Evolutionary conservation across 1,140 invertebrate genomes (phyloP), one percentile per base, ranked within the genome.

Genomic region (Drosophila sulfurigaster): DNA sequence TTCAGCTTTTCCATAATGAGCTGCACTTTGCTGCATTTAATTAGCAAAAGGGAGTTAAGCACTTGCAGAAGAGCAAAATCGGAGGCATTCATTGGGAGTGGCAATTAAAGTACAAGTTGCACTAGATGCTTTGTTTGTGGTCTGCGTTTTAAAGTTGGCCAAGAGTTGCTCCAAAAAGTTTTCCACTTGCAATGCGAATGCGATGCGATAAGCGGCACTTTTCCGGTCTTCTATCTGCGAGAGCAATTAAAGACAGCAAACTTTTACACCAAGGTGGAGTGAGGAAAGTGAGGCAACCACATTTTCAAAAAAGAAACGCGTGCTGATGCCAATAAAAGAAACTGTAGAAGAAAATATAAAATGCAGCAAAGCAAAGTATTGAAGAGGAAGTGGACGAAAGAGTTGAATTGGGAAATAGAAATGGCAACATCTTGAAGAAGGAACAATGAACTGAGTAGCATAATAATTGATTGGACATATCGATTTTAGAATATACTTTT

Each of bases 21-120:
- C 83, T 86, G 65, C 79, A 82, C 52, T 79, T 78, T 68, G 76
- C 79, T 88, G 83, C 65, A 75, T 81, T 86, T 86, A 88, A 86
- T 86, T 86, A 76, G 58, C 65, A 41, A 32, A 25, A 25, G 32
- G 43, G 30, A 46, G 60, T 48, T 49, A 59, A 59, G 65, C 60
- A 28, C 16, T 45, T 43, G 32, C 0, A 60, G 32, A 20, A 15
- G 16, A 11, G 10, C 6, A 25, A 11, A 46, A 38, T 10, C 15
- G 35, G 48, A n/a, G 56, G 20, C 28, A 41, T 32, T 60, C 51
- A 52, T 52, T 52, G 16, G 6, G 7, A 13, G 30, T 38, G 32
- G 30, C 52, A 56, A 58, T 58, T 45, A 58, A 58, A 58, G 54
- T 20, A 28, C 4, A 45, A 65, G 38, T 52, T 54, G 38, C 16